phyloP scores from a whole-genome alignment of 2,113 vertebrate species.

The Halcyon malimbica region DNA sequence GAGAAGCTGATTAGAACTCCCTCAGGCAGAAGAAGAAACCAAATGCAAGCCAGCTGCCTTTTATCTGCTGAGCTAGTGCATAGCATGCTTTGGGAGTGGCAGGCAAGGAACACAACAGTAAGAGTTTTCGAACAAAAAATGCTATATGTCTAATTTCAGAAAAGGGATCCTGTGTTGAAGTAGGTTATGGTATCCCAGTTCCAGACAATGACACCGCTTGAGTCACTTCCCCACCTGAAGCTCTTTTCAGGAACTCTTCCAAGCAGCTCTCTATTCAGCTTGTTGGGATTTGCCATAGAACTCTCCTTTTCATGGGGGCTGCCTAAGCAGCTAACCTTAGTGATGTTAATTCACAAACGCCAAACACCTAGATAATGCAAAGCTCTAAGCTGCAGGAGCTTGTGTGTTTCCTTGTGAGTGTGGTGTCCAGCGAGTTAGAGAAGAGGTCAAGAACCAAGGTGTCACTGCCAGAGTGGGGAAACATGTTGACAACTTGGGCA shows the following conservation, averaged over 20 bases:
- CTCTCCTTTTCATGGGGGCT: not conserved
- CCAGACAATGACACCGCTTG: not conserved
- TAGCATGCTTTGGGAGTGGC: slow-evolving; percentile 2
- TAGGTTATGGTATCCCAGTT: not conserved
- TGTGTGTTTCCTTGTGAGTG: not conserved
- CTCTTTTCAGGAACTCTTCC: not conserved
- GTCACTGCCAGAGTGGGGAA: not conserved
- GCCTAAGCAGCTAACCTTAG: not conserved
- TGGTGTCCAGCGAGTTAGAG: not conserved
- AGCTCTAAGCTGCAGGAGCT: not conserved
- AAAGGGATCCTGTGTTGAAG: not conserved
- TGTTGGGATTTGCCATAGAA: not conserved
- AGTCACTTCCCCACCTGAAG: not conserved
- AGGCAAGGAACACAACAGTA: not conserved
- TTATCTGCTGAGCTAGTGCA: slow-evolving; percentile 57
- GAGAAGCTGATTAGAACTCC: too few relatives aligned
- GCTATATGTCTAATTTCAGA: not conserved
- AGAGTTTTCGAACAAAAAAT: not conserved
- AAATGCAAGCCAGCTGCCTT: not conserved
- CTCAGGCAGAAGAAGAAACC: too few relatives aligned
- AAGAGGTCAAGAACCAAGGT: not conserved
- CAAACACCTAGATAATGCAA: not conserved
- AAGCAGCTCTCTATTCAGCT: not conserved
- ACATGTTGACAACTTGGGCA: rapidly evolving
- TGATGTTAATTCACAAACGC: not conserved